A percentile compares a stretch with the other conserved stretches of the same genome.
Conservation (phyloP, 2,888 invertebrate genomes). For the Dolichopus griseipennis region DNA sequence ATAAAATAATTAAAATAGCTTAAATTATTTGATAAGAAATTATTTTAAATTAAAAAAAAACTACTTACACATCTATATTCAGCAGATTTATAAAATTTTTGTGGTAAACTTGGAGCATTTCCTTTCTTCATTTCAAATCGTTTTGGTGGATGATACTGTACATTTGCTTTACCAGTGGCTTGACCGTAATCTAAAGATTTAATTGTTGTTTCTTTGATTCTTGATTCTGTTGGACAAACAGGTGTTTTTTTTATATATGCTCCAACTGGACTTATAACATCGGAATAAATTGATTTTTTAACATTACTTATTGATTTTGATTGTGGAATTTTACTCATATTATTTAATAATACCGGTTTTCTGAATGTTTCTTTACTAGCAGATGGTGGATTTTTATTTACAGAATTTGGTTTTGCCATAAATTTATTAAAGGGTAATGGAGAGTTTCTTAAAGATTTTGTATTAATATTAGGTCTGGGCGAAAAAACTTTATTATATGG, state of each 20-base stretch:
- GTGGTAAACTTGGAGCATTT: constrained; percentile 28
- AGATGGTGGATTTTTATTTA: constrained; percentile 22
- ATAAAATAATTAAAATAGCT: no score
- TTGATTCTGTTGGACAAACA: constrained; percentile 36
- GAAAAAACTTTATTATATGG: constrained; percentile 12
- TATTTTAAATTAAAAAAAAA: not conserved
- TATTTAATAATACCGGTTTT: constrained; percentile 22
- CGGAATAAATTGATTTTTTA: constrained; percentile 26
- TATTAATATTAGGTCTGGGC: constrained; percentile 6
- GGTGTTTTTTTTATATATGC: constrained; percentile 42
- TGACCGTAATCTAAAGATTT: not conserved
- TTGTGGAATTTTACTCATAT: constrained; percentile 19
- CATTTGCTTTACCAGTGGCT: not conserved
- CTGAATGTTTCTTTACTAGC: constrained; percentile 29
- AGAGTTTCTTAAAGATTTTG: not conserved
- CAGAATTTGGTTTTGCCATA: constrained; percentile 20
- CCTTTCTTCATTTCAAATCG: constrained; percentile 14
- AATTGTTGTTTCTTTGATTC: constrained; percentile 22
- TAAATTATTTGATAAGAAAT: not conserved
- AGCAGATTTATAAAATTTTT: constrained; percentile 39
- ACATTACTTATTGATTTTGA: not conserved
- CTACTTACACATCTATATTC: constrained; percentile 35
- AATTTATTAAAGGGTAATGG: constrained; percentile 21
- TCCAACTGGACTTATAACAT: constrained; percentile 43
- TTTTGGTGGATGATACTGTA: constrained; percentile 9